These are phyloP conservation scores for Opisthocomus hoazin DNA, from an alignment of 2,113 vertebrate species.

Conservation along the genomic window DNA sequence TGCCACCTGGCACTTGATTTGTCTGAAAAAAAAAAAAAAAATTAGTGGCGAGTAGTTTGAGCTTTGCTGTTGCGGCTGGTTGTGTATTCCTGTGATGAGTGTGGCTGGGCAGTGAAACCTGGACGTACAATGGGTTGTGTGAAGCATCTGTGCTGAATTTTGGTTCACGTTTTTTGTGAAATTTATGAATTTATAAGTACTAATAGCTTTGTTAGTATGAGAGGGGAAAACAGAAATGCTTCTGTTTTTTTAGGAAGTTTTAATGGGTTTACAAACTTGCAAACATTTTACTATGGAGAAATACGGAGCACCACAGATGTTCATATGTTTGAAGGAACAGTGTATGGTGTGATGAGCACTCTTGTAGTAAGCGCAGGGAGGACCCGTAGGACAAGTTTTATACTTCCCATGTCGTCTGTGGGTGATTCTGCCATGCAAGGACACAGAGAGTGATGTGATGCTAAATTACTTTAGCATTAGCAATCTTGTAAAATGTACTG, in stretches of 20 bases:
- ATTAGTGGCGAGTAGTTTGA: neutral
- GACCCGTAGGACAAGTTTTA: neutral
- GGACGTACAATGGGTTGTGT: neutral
- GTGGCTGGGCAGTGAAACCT: neutral
- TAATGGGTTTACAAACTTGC: neutral
- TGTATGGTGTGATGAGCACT: neutral
- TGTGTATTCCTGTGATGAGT: neutral
- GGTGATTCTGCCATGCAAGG: neutral
- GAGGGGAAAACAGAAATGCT: neutral
- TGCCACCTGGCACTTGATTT: slow-evolving; percentile 72
- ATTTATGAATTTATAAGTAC: neutral
- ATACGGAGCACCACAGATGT: neutral
- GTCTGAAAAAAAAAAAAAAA: neutral
- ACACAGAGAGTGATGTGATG: neutral
- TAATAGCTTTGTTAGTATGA: neutral
- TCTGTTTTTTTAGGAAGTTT: neutral
- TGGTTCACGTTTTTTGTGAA: neutral
- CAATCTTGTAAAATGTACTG: neutral
- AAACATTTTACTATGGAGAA: slow-evolving; percentile 25
- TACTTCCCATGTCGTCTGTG: neutral
- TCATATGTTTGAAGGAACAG: neutral
- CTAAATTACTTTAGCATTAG: neutral
- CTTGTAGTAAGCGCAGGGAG: neutral
- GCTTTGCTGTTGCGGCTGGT: neutral
- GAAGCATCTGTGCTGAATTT: neutral